Percentiles rank a stretch among this genome's conserved stretches.
phyloP scores from a whole-genome alignment of 1,140 invertebrate species.

The Eueides isabella region DNA sequence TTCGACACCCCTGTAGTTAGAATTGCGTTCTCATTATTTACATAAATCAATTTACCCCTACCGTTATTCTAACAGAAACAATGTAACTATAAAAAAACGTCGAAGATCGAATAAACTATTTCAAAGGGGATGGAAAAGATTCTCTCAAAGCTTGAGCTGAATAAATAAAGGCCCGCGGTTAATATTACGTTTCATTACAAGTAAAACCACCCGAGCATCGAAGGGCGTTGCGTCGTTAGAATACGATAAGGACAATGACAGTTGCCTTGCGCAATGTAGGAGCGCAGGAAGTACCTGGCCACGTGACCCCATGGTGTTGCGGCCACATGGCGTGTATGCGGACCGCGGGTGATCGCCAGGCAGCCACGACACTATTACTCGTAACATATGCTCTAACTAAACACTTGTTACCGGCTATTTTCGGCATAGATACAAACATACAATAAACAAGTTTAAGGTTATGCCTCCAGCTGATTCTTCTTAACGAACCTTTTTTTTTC shows the following conservation, averaged over 20 bases:
- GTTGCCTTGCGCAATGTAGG: conserved; percentile 61
- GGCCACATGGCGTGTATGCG: conserved; percentile 57
- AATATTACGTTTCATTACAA: conserved; percentile 2
- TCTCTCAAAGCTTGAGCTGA: conserved; percentile 14
- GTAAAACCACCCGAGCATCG: conserved; percentile 26
- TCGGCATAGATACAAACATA: conserved; percentile 33
- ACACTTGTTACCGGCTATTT: conserved; percentile 31
- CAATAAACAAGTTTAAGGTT: conserved; percentile 46
- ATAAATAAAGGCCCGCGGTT: background rate
- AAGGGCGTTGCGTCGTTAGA: conserved; percentile 41
- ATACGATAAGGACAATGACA: conserved; percentile 51
- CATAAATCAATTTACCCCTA: conserved; percentile 63
- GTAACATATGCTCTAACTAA: conserved; percentile 44
- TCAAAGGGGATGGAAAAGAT: conserved; percentile 33
- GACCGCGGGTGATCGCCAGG: conserved; percentile 52
- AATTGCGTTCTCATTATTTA: conserved; percentile 54
- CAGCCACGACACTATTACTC: conserved; percentile 48
- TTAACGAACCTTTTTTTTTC: conserved; percentile 18
- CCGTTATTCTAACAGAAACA: conserved; percentile 50
- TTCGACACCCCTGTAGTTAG: conserved; percentile 52
- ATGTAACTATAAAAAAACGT: conserved; percentile 41
- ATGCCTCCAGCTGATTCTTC: conserved; percentile 45
- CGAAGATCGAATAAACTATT: conserved; percentile 44
- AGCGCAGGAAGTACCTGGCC: conserved; percentile 66
- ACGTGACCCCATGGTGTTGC: conserved; percentile 59